Conservation (phyloP, 2,888 invertebrate species). For the Alitta virens region DNA sequence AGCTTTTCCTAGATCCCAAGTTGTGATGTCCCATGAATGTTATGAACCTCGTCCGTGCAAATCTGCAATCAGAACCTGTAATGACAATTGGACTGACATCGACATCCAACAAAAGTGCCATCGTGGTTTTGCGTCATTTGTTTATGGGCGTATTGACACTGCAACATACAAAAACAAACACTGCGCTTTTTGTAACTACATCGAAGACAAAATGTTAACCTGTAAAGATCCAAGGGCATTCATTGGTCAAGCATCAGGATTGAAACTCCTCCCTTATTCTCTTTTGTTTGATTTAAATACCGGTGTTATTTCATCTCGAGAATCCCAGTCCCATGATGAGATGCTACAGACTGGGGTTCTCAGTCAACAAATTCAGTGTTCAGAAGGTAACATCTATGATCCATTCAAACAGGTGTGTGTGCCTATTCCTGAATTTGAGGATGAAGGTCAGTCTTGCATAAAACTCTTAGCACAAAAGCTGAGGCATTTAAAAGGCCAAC, state of each 20-base stretch:
- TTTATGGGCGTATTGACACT: slow-evolving; percentile 1
- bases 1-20: not conserved
- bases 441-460: no score
- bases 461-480: no score
- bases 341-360: no score
- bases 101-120: not conserved
- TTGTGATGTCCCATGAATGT: not conserved
- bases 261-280: not conserved
- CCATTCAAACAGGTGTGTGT: not conserved
- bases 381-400: slow-evolving; percentile 2
- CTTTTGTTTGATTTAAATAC: slow-evolving; percentile 2
- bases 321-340: no score
- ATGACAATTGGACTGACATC: not conserved
- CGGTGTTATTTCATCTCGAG: not conserved
- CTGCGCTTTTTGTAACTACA: slow-evolving; percentile 4
- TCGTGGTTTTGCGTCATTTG: not conserved
- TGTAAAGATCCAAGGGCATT: slow-evolving; percentile 9
- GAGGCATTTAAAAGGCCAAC: no score
- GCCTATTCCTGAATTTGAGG: no score
- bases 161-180: slow-evolving; percentile 2
- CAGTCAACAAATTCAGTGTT: not conserved
- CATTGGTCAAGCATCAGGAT: not conserved
- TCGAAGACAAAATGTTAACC: not conserved
- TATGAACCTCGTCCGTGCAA: slow-evolving; percentile 1
- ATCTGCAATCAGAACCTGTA: not conserved